A percentile compares a stretch with the other conserved stretches of the same genome.
Conservation (phyloP, 2,888 invertebrate species). For the Trissolcus japonicus region DNA sequence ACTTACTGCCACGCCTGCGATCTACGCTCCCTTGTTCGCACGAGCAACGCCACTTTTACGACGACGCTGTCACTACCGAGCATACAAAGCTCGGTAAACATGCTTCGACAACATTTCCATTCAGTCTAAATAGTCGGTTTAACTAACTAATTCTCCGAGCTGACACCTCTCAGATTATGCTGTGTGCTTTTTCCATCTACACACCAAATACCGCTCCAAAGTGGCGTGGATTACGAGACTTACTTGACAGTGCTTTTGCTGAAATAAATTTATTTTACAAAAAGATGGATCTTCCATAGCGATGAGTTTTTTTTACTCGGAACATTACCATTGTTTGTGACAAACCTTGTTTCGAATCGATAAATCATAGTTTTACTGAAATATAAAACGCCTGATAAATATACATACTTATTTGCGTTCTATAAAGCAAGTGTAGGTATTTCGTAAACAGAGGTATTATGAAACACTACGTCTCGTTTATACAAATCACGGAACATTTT, state of each 20-base stretch:
- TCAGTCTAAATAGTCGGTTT: slow-evolving; percentile 3
- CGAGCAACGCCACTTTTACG: slow-evolving; percentile 37
- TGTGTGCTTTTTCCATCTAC: slow-evolving; percentile 7
- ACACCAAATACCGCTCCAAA: neutral
- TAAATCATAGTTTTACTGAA: too few relatives aligned
- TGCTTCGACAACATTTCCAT: slow-evolving; percentile 14
- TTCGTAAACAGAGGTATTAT: too few relatives aligned
- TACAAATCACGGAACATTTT: too few relatives aligned
- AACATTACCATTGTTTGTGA: too few relatives aligned
- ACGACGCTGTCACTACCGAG: slow-evolving; percentile 28
- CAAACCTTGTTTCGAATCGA: too few relatives aligned
- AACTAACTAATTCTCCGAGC: neutral
- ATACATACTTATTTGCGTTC: too few relatives aligned
- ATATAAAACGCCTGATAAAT: too few relatives aligned
- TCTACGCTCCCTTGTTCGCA: slow-evolving; percentile 38
- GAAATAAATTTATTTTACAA: neutral
- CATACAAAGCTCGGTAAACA: slow-evolving; percentile 21
- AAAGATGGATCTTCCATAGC: too few relatives aligned
- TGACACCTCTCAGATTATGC: neutral
- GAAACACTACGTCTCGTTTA: too few relatives aligned
- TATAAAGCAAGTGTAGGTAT: too few relatives aligned
- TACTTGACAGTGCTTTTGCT: neutral
- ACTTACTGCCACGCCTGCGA: slow-evolving; percentile 58
- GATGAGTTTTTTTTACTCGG: too few relatives aligned
- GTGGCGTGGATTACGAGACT: neutral